phyloP scores from a whole-genome alignment of 1,140 invertebrate genomes.

The Dufourea novaeangliae region DNA sequence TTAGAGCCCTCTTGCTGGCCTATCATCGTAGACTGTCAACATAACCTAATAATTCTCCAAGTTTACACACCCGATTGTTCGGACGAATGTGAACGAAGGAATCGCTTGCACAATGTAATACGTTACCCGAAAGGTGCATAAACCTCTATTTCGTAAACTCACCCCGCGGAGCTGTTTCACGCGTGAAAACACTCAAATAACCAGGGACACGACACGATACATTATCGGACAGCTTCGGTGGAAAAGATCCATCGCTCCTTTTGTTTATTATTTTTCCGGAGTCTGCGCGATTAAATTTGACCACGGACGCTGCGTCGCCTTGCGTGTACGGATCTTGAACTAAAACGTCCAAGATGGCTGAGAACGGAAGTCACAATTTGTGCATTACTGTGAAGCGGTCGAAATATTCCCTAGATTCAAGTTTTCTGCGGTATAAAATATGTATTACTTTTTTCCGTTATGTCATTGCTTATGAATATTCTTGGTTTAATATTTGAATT shows the following conservation, averaged over 20 bases:
- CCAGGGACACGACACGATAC: slow-evolving; percentile 29
- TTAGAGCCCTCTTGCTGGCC: slow-evolving; percentile 41
- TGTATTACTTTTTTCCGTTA: no score
- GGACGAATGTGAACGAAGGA: neutral
- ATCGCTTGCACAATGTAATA: neutral
- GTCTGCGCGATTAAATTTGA: slow-evolving; percentile 49
- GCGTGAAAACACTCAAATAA: slow-evolving; percentile 51
- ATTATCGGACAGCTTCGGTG: slow-evolving; percentile 49
- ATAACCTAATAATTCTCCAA: slow-evolving; percentile 59
- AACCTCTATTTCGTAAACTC: slow-evolving; percentile 32
- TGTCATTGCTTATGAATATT: no score
- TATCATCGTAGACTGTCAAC: slow-evolving; percentile 59
- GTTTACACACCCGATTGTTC: neutral
- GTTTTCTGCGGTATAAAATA: no score
- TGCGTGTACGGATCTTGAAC: slow-evolving; percentile 1
- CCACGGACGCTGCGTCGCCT: neutral
- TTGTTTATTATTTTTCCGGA: slow-evolving; percentile 70
- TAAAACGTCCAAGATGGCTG: slow-evolving; percentile 32
- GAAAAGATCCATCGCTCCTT: slow-evolving; percentile 65
- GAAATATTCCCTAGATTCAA: slow-evolving; percentile 17
- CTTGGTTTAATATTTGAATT: no score
- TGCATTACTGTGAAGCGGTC: slow-evolving; percentile 23
- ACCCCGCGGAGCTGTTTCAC: slow-evolving; percentile 44
- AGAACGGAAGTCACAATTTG: slow-evolving; percentile 16
- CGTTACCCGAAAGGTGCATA: neutral